Evolutionary conservation across 2,113 vertebrate species (phyloP), one percentile per base, ranked within the genome.

Genomic region (Atlantisia rogersi): DNA sequence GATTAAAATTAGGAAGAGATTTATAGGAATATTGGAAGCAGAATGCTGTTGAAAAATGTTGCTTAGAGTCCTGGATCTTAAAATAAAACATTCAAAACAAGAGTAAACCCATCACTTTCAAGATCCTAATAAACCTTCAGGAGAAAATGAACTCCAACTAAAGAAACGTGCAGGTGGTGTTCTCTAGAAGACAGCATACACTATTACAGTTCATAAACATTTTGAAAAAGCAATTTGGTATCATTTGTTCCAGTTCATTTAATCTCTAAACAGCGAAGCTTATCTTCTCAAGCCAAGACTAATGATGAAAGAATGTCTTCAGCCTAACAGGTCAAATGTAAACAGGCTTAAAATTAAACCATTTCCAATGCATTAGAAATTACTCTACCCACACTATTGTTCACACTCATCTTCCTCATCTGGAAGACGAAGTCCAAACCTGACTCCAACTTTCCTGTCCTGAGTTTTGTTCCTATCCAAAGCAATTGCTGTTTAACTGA

Each of bases 271-370:
- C 28, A 83, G 37, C 83, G 59, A n/a, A 88, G 9, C 40, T 94
- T 91, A 82, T 82, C 80, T 94, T 95, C 92, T 93, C 63, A 88
- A 91, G 53, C 35, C 48, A 94, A 93, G 39, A 84, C 56, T 88
- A 93, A 93, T 63, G 60, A 69, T 78, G 84, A 94, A 91, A 77
- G 24, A 91, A 83, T 53, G 40, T 70, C 60, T 81, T 90, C 42
- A 81, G 76, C 12, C 22, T 70, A 74, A 35, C 14, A 82, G 16
- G n/a, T 70, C 75, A 86, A 92, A 86, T 17, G 12, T 70, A 90
- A 93, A 92, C 15, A 70, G n/a, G 42, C 83, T 96, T 88, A 71
- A 88, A 94, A 67, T 75, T 15, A 83, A 90, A 71, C 12, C 14
- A 48, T 60, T 90, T 88, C 52, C 46, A 94, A 55, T 79, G 52